Base-by-base conservation (phyloP, 2,888 invertebrate genomes). In the Brassicogethes aeneus region DNA sequence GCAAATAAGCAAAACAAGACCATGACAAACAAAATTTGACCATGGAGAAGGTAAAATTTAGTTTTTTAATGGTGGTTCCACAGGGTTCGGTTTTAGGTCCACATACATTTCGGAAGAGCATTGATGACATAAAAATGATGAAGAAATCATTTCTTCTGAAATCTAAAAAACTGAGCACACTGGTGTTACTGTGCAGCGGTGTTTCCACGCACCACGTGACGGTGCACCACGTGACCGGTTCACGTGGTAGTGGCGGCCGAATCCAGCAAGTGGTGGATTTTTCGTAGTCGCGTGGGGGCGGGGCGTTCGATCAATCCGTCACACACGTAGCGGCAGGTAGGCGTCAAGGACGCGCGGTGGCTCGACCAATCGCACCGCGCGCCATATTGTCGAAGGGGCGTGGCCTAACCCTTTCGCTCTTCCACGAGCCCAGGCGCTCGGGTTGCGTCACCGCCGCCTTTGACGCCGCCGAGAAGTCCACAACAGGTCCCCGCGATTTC, bases 331-430 rank as follows among this genome's bases (percentile, higher is more conserved):
- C 59, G 59, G 63, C 64, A 62, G 62, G 65, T 65, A 62, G 68
- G 65, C 66, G 68, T 61, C 63, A 57, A 59, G 58, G 59, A 49
- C 59, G 54, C 53, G 45, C 45, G 50, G 52, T 52, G 54, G 55
- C 47, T 66, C 71, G 71, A 70, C 78, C 77, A 79, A 78, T 78
- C 75, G 71, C 67, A 68, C 65, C 55, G 60, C 61, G 70, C 76
- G 78, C 78, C 78, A 79, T 79, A 74, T 78, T 79, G 77, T 74
- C 71, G 70, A 68, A 60, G 63, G 71, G 78, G 78, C 76, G 77
- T 73, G 69, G 72, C 57, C 10, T n/a, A n/a, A n/a, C n/a, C n/a
- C n/a, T n/a, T n/a, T n/a, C 45, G 50, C 31, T 38, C 46, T 39
- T 5, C 32, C 47, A 52, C 59, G 61, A 64, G 61, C 61, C 62